These are phyloP conservation scores for Galerucella pusilla DNA, from an alignment of 2,888 invertebrate species.

Conservation along the genomic window DNA sequence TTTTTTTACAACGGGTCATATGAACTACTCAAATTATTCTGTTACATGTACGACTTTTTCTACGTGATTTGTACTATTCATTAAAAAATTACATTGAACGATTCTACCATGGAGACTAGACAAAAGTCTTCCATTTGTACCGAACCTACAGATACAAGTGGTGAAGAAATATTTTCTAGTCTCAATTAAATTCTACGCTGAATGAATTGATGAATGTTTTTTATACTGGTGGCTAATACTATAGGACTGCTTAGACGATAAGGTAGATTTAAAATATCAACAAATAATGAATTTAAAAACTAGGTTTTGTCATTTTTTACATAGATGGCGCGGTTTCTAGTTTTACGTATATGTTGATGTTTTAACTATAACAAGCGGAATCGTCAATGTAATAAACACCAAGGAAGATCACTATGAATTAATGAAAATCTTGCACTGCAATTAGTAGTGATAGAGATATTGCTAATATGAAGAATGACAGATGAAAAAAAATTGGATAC, in stretches of 20 bases:
- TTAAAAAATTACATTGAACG: not conserved
- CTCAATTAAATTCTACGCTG: not conserved
- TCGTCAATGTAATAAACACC: not conserved
- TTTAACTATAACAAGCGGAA: not conserved
- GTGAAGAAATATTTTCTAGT: too few relatives aligned
- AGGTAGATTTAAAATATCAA: slow-evolving; percentile 1
- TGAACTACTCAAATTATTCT: not conserved
- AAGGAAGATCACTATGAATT: slow-evolving; percentile 6
- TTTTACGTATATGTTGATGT: not conserved
- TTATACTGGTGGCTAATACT: not conserved
- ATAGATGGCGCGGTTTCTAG: not conserved
- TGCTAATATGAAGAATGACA: too few relatives aligned
- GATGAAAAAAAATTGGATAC: too few relatives aligned
- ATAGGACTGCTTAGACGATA: not conserved
- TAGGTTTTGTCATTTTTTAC: not conserved
- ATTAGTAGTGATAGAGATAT: too few relatives aligned
- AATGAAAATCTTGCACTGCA: not conserved
- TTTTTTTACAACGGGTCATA: not conserved
- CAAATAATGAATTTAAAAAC: not conserved
- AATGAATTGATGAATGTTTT: slow-evolving; percentile 6
- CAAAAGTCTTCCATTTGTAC: too few relatives aligned
- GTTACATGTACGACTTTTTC: not conserved
- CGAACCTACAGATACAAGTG: too few relatives aligned
- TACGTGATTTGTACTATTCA: not conserved
- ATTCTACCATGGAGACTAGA: not conserved